Base-by-base conservation (phyloP, 2,888 invertebrate genomes). In the Galeruca laticollis region DNA sequence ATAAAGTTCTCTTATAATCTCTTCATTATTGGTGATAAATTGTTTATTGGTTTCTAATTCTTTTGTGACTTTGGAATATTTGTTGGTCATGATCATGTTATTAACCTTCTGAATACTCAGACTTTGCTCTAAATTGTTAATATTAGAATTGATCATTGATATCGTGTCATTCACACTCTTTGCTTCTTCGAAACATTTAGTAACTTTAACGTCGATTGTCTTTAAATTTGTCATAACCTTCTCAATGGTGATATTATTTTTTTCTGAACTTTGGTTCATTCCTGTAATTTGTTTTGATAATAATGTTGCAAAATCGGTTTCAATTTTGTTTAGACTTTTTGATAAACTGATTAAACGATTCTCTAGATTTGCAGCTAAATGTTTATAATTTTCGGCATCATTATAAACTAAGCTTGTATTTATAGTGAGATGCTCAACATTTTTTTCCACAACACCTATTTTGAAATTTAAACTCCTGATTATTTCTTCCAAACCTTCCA, bases 401-500 rank as follows among this genome's bases (percentile, higher is more conserved):
- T 47, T 47, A 47, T 47, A 18, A 1, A 47, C 18, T 47, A 15
- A 9, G 18, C 47, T 47, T 18, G 47, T 47, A 47, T 47, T 47
- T 18, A 18, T 47, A 2, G 11, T 20, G 13, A 60, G n/a, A 43
- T 60, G 26, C 26, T 43, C 26, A 0, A 60, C 6, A 26, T 43
- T 21, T 13, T 40, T 26, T n/a, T 37, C 18, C n/a, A 37, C 8
- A 11, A 10, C 18, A 18, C 9, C 31, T 20, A 18, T 35, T 20
- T 18, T 59, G 0, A 18, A 18, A 37, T 18, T 59, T 9, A 18
- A 21, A 9, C 10, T 5, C 11, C 40, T 21, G 4, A 21, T 21
- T 60, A 26, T 60, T 26, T 26, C 20, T 43, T 60, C 60, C n/a
- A 60, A 26, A 13, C n/a, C 13, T 13, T 60, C 21, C 3, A 60